These are phyloP conservation scores for Abrostola triplasia DNA, from an alignment of 2,888 invertebrate species.

Conservation along the genomic window DNA sequence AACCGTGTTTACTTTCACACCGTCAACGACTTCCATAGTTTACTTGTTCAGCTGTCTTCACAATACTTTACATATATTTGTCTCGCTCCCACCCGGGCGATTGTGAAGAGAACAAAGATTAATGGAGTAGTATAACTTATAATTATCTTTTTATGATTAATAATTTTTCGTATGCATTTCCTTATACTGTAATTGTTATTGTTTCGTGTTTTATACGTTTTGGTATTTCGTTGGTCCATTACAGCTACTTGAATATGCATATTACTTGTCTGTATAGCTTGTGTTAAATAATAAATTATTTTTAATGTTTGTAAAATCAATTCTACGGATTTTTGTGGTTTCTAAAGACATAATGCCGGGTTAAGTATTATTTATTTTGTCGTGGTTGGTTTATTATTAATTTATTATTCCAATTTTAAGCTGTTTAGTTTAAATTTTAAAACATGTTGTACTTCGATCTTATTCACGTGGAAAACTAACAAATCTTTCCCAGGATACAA, in stretches of 20 bases:
- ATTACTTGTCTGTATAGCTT: no score
- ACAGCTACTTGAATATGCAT: not conserved
- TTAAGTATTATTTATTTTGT: no score
- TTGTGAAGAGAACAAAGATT: slow-evolving; percentile 23
- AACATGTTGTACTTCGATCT: no score
- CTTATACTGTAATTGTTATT: not conserved
- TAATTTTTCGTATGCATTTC: slow-evolving; percentile 42
- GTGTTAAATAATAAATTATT: no score
- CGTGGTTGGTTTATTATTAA: no score
- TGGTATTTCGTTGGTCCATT: slow-evolving; percentile 2
- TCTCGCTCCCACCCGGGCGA: slow-evolving; percentile 17
- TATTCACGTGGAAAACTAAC: no score
- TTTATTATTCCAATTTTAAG: no score
- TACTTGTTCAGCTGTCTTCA: slow-evolving; percentile 55
- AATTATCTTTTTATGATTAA: slow-evolving; percentile 25
- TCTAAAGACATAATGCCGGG: no score
- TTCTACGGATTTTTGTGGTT: no score
- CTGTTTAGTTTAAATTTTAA: no score
- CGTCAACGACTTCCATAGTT: slow-evolving; percentile 49
- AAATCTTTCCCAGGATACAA: no score
- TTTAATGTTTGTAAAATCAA: no score
- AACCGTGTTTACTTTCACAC: slow-evolving; percentile 59
- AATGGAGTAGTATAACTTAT: slow-evolving; percentile 9
- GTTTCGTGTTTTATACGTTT: slow-evolving; percentile 10
- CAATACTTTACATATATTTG: slow-evolving; percentile 2